Evolutionary conservation across 35 echinoderm and acorn worm genomes (phyloP).

Genomic region (Chiridota heheva): DNA sequence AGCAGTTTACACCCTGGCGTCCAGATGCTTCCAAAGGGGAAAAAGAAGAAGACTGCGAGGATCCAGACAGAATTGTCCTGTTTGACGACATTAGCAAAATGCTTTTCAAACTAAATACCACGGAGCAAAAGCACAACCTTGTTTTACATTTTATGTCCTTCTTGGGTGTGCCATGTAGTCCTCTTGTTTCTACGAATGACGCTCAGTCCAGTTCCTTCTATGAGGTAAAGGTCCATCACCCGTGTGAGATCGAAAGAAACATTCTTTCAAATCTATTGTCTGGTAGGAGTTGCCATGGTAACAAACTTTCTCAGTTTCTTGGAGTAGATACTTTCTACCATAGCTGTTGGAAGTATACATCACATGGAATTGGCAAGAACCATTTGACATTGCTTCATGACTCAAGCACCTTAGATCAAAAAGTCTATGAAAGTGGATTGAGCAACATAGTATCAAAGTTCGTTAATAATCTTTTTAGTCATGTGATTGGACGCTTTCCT

Average conservation of each 20-base stretch:
- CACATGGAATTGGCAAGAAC: too few relatives aligned
- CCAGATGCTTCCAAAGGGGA: constrained; percentile 62
- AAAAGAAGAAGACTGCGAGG: constrained; percentile 95
- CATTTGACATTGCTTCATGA: too few relatives aligned
- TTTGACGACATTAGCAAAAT: constrained; percentile 92
- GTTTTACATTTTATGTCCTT: constrained; percentile 74
- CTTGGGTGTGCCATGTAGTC: constrained; percentile 43
- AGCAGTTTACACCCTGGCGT: constrained; percentile 82
- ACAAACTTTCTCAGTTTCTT: too few relatives aligned
- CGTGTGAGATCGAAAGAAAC: too few relatives aligned
- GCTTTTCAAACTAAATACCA: constrained; percentile 58
- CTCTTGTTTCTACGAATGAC: background rate
- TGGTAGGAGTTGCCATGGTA: too few relatives aligned
- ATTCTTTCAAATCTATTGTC: too few relatives aligned
- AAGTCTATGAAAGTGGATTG: too few relatives aligned
- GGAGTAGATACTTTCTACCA: too few relatives aligned
- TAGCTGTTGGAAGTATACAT: too few relatives aligned
- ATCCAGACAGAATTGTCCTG: constrained; percentile 91
- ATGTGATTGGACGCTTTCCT: constrained; percentile 21
- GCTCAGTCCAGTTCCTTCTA: too few relatives aligned
- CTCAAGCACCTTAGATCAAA: too few relatives aligned
- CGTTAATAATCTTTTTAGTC: constrained; percentile 30
- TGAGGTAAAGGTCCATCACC: too few relatives aligned
- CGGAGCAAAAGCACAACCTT: constrained; percentile 53
- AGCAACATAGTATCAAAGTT: constrained; percentile 30